Evolutionary conservation across 2,113 vertebrate genomes (phyloP), one percentile per base, ranked within the genome.

Genomic region (Cochlearius cochlearius): DNA sequence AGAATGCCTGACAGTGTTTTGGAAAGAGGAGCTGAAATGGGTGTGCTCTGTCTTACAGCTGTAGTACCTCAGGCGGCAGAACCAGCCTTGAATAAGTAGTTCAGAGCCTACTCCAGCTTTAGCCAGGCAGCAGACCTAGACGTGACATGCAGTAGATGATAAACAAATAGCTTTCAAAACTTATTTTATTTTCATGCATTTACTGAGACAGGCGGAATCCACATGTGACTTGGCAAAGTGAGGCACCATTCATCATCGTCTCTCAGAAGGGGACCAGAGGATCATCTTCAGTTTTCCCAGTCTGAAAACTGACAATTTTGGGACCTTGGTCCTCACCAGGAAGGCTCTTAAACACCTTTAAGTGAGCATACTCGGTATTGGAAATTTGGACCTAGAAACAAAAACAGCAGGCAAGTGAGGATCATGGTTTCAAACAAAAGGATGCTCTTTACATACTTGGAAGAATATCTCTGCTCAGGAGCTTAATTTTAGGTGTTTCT

Each of bases 301-400:
- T 75, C 96, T 98, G 94, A 29, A 97, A 81, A 22, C 1, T 0
- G 1, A 0, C 7, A 50, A 99, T 96, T 6, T 10, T 27, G 22
- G 96, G 47, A 5, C 27, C 45, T 43, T 81, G 4, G 32, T 96
- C 86, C 15, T n/a, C 0, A 7, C 39, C 3, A 36, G 97, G 96
- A 88, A 99, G 98, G 14, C 8, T 1, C 72, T 83, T 0, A 32
- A 90, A 97, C 50, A 99, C 84, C 53, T 29, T 96, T 12, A 99
- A 2, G 87, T 99, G 99, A 32, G 95, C 2, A 15, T 96, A 98
- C 0, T 7, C 10, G 0, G 25, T 1, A 4, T 43, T 0, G 0
- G 97, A 97, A 38, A 96, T 62, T 19, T 92, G 87, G 20, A 99
- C 97, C 99, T 99, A 88, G 90, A 98, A 96, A 39, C 6, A 59